Evolutionary conservation across 2,113 vertebrate species (phyloP), one percentile per base, ranked within the genome.

Genomic region (Eulemur macaco): DNA sequence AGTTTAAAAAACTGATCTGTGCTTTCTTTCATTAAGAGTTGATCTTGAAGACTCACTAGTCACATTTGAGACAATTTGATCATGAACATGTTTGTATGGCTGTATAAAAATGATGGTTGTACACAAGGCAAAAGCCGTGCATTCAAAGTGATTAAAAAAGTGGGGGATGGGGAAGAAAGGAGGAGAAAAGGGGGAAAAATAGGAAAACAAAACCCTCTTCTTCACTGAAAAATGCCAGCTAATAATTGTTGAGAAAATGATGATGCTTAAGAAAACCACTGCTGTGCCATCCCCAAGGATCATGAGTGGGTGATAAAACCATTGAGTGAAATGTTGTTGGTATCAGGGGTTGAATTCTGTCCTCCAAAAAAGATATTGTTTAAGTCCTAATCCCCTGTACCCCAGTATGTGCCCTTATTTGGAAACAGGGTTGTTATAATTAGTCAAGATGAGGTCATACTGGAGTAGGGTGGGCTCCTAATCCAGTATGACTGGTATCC

Each of bases 1-100:
- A 23, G n/a, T 81, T 64, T 64, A 6, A 66, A 92, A 71, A 66
- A 63, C 27, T 37, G 91, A 69, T 13, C 60, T 73, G 45, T 39
- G 52, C 34, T 80, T 96, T 94, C 39, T 56, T 96, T 73, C n/a
- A 39, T 31, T 50, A 93, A 89, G 56, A 82, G 52, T 93, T 97
- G 77, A 60, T 5, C 50, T 74, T 81, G 85, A n/a, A 47, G 52
- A 42, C 39, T 91, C 3, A 25, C 7, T 64, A 84, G 56, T 25
- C 50, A 83, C 89, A 71, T 63, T 5, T 68, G 87, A 97, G 52
- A 76, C 15, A 91, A 82, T 52, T 45, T 54, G 50, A 73, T 74
- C 74, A 95, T n/a, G 64, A 80, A 86, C 54, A 83, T 78, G 80
- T 80, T 66, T 73, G 83, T 83, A 54, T 52, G 10, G 25, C 18